Evolutionary conservation across 2,113 vertebrate genomes (phyloP).

Genomic region (Gracilinanus agilis): DNA sequence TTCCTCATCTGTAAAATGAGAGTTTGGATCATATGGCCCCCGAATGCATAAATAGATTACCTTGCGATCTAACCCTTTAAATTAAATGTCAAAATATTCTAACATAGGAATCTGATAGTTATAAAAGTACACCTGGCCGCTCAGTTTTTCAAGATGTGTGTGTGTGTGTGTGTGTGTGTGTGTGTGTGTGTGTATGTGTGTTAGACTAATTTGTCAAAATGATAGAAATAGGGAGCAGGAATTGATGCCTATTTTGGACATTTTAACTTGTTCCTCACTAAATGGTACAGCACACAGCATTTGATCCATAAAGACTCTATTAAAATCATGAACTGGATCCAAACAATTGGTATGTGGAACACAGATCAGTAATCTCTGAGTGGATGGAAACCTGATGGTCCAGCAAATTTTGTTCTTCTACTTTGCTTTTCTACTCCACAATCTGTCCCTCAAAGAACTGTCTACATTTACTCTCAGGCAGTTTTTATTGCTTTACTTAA

Average conservation of each 20-base stretch:
- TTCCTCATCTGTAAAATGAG: not conserved
- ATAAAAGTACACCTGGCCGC: not conserved
- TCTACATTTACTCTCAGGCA: not conserved
- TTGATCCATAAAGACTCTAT: not conserved
- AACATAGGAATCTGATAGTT: not conserved
- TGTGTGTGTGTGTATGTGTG: not conserved
- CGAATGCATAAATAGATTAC: not conserved
- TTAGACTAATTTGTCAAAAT: not conserved
- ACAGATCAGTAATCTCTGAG: not conserved
- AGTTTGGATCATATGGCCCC: not conserved
- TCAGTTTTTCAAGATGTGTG: not conserved
- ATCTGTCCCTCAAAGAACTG: not conserved
- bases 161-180: not conserved
- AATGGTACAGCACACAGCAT: not conserved
- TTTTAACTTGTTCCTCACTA: not conserved
- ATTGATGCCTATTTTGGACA: not conserved
- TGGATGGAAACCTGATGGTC: not conserved
- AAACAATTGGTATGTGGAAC: not conserved
- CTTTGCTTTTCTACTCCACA: not conserved
- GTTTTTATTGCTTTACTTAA: not conserved
- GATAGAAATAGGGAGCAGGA: not conserved
- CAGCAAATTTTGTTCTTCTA: not conserved
- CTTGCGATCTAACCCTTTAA: not conserved
- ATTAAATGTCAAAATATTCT: not conserved
- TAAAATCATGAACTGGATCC: not conserved